Evolutionary conservation across 2,113 vertebrate genomes (phyloP).

Genomic region (Sylvicapra grimmia): DNA sequence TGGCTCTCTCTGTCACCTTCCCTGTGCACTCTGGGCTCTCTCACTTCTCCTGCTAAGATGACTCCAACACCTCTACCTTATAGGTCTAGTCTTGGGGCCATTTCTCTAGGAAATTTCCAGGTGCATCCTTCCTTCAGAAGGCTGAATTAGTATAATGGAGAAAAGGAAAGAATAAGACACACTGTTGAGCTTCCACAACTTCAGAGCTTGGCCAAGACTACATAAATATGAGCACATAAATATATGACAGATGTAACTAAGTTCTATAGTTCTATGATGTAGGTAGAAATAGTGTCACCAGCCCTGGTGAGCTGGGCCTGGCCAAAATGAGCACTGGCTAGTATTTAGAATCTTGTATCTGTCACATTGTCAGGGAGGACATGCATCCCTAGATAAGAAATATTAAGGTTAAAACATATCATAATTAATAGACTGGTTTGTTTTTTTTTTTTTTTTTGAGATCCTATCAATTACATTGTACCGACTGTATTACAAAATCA

Average conservation of each 20-base stretch:
- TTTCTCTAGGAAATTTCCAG: neutral
- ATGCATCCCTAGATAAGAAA: neutral
- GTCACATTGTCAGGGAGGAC: neutral
- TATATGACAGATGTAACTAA: neutral
- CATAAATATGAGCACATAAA: neutral
- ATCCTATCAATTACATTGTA: conserved; percentile 33
- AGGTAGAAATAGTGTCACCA: neutral
- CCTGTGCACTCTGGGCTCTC: neutral
- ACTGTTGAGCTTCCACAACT: neutral
- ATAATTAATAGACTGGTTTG: neutral
- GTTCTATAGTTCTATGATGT: neutral
- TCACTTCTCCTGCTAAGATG: neutral
- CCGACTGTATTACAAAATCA: conserved; percentile 35
- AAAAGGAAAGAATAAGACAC: neutral
- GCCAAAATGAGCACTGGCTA: neutral
- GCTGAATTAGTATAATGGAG: neutral
- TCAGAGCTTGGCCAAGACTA: neutral
- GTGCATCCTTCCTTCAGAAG: neutral
- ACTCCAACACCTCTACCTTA: neutral
- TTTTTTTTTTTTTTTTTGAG: neutral
- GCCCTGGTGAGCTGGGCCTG: neutral
- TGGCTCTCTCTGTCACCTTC: neutral
- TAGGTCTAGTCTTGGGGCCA: neutral
- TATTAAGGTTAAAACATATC: neutral
- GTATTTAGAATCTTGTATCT: neutral